phyloP scores from a whole-genome alignment of 2,888 invertebrate species.

The Strigamia transsilvanica region DNA sequence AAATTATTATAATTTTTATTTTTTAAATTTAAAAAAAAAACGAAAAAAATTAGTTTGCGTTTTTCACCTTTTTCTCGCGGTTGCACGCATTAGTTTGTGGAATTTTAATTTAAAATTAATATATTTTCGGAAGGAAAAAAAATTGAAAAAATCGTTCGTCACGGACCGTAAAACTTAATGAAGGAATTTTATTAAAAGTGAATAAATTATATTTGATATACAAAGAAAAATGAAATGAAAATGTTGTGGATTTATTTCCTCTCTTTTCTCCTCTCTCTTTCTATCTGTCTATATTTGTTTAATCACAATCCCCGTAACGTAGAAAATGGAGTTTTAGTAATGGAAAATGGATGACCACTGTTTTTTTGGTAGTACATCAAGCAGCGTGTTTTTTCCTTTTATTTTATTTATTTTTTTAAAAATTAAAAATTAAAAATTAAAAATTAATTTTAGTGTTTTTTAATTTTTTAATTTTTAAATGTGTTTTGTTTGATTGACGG shows the following conservation, averaged over 20 bases:
- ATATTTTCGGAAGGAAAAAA: slow-evolving; percentile 14
- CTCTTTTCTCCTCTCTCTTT: background rate
- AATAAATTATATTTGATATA: slow-evolving; percentile 15
- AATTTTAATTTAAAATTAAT: slow-evolving; percentile 12
- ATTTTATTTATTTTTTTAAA: background rate
- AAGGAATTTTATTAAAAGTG: slow-evolving; percentile 20
- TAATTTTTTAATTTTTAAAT: background rate
- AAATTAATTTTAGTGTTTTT: too few relatives aligned
- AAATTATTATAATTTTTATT: background rate
- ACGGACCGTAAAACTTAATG: slow-evolving; percentile 3
- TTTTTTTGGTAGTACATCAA: slow-evolving; percentile 46
- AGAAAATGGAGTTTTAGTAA: background rate
- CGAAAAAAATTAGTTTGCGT: background rate
- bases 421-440: background rate
- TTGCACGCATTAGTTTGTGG: slow-evolving; percentile 4
- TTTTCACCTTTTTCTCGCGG: background rate
- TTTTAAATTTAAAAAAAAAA: background rate
- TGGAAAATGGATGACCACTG: slow-evolving; percentile 10
- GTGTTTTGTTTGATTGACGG: background rate
- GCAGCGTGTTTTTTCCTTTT: slow-evolving; percentile 25
- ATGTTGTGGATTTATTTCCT: background rate
- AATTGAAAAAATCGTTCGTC: slow-evolving; percentile 13
- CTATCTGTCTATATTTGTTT: too few relatives aligned
- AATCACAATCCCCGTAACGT: background rate
- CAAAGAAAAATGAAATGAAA: background rate